Evolutionary conservation across 2,888 invertebrate genomes (phyloP), one percentile per base, ranked within the genome.

Genomic region (Leptopilina syphax): DNA sequence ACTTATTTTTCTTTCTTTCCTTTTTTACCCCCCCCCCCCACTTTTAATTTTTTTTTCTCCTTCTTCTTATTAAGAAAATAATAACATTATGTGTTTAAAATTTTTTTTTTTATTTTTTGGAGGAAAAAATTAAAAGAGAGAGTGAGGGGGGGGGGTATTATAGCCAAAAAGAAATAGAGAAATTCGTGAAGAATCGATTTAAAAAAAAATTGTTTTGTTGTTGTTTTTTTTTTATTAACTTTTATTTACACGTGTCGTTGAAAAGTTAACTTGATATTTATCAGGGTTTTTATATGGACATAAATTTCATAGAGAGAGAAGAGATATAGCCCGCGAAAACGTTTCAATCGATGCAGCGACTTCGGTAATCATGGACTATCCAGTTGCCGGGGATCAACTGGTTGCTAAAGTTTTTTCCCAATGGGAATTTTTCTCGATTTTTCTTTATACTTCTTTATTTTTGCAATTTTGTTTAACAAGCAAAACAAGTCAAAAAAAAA

Each of bases 311-410:
- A 34, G 34, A 70, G 24, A 7, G 27, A 24, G 27, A 70, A 47
- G 7, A 47, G 8, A 47, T 10, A 47, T 47, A 47, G 9, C 70
- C 70, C 70, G 24, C 54, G 27, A 47, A 54, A 54, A 24, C 70
- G 50, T 10, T 13, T 70, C 70, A 70, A 70, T 70, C 70, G 70
- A 70, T 70, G 70, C 70, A 70, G 70, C 70, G 70, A 70, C 70
- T 70, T 70, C 13, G 8, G 70, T 70, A 54, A 70, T 54, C 50
- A 50, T 70, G 68, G 67, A 70, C 54, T 27, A 70, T 54, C 54
- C 70, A 70, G 70, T 70, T 70, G 70, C 70, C 70, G 50, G 70
- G 70, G 70, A 70, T 70, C 44, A 41, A 44, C 70, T 70, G 12
- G 54, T 70, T 70, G 27, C 12, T 34, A 54, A 10, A 47, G 24